A percentile compares a stretch with the other conserved stretches of the same genome.
Evolutionary conservation across 2,888 invertebrate species (phyloP).

Genomic region (Drosophila anceps): DNA sequence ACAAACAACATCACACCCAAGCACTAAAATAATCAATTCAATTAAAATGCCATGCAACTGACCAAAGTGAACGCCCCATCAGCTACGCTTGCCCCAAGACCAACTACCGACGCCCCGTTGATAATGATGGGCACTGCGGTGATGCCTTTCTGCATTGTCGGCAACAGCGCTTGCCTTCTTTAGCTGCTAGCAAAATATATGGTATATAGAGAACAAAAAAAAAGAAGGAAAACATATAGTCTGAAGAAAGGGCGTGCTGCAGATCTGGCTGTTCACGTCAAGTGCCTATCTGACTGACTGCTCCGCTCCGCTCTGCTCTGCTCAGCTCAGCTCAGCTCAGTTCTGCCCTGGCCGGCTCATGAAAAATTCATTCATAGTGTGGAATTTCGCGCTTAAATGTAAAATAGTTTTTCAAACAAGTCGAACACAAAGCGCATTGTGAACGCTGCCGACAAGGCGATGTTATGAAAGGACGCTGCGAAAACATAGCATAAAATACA

Average conservation of each 20-base stretch:
- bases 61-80: constrained; percentile 62
- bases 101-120: constrained; percentile 41
- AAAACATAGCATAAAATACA: constrained; percentile 67
- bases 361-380: constrained; percentile 81
- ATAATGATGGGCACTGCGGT: constrained; percentile 71
- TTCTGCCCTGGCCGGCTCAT: constrained; percentile 47
- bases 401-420: constrained; percentile 82
- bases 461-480: constrained; percentile 76
- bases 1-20: constrained; percentile 77
- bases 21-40: constrained; percentile 80
- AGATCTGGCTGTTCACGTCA: constrained; percentile 57
- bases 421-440: constrained; percentile 81
- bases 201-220: background rate
- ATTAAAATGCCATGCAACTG: constrained; percentile 80
- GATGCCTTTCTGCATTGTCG: constrained; percentile 48
- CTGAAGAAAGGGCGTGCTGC: constrained; percentile 42
- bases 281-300: constrained; percentile 57
- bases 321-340: constrained; percentile 11
- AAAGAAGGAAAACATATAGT: constrained; percentile 20
- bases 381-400: constrained; percentile 81
- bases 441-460: constrained; percentile 64
- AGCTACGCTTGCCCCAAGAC: constrained; percentile 44
- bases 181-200: constrained; percentile 10
- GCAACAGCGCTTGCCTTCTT: constrained; percentile 41
- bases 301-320: background rate